Conservation (phyloP, 2,888 invertebrate species). For the Siphonodentalium dalli region DNA sequence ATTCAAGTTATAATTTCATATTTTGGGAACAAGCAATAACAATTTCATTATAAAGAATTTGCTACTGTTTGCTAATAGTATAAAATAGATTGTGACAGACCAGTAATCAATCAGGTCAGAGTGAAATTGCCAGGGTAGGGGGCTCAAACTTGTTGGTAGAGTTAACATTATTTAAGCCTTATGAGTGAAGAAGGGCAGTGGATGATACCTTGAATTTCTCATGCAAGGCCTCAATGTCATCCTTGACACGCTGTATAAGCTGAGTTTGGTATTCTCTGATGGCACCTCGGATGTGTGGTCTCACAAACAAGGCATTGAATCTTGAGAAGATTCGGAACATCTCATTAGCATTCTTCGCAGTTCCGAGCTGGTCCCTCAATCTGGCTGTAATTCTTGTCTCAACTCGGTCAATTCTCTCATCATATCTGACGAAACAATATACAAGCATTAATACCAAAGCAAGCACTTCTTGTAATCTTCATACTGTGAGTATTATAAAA, state of each 20-base stretch:
- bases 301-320: conserved; percentile 97
- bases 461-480: too few species aligned
- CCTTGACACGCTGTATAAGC: conserved; percentile 97
- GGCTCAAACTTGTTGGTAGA: neutral
- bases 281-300: conserved; percentile 98
- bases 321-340: conserved; percentile 98
- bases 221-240: conserved; percentile 96
- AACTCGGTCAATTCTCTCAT: conserved; percentile 96
- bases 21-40: too few species aligned
- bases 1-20: too few species aligned
- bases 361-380: conserved; percentile 95
- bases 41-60: too few species aligned
- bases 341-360: conserved; percentile 98
- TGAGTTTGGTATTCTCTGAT: conserved; percentile 99
- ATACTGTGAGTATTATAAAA: too few species aligned
- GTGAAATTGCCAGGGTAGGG: too few species aligned
- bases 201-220: conserved; percentile 98
- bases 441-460: neutral
- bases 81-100: too few species aligned
- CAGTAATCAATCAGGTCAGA: too few species aligned
- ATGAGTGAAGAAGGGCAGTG: neutral
- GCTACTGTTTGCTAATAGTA: too few species aligned
- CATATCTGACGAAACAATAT: conserved; percentile 71
- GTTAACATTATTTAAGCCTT: neutral
- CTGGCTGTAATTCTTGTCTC: conserved; percentile 98